Evolutionary conservation across 2,797 vertebrate genomes (phyloP).

Genomic region (Miichthys miiuy): DNA sequence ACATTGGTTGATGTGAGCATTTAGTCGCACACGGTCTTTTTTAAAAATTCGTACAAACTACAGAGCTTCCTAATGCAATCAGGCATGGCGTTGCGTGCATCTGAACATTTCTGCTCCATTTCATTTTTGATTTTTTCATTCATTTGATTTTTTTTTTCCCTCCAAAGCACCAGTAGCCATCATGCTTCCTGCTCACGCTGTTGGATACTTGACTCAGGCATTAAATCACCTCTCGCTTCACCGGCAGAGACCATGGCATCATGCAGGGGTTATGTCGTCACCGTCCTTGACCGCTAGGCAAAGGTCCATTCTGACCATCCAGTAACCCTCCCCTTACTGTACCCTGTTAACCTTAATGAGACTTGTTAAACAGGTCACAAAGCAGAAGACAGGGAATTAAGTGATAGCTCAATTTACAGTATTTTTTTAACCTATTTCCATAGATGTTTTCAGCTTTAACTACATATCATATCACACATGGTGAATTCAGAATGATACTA

Average conservation of each 20-base stretch:
- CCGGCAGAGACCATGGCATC: slow-evolving; percentile 40
- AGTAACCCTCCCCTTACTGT: neutral
- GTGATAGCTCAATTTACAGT: neutral
- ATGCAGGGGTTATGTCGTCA: slow-evolving; percentile 40
- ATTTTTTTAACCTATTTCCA: neutral
- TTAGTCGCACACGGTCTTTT: slow-evolving; percentile 13
- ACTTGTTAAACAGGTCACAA: slow-evolving; percentile 18
- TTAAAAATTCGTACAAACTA: slow-evolving; percentile 21
- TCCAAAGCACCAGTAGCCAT: slow-evolving; percentile 61
- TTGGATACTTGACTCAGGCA: slow-evolving; percentile 65
- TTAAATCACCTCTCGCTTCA: slow-evolving; percentile 68
- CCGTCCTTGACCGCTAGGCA: slow-evolving; percentile 49
- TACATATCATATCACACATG: neutral
- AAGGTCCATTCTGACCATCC: slow-evolving; percentile 21
- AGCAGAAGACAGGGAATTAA: neutral
- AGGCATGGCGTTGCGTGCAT: slow-evolving; percentile 53
- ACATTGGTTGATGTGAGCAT: slow-evolving; percentile 25
- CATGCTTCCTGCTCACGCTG: slow-evolving; percentile 57
- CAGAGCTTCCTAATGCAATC: slow-evolving; percentile 40
- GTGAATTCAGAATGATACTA: neutral
- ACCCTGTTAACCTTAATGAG: slow-evolving; percentile 11
- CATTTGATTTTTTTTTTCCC: slow-evolving; percentile 9
- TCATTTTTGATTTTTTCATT: slow-evolving; percentile 53
- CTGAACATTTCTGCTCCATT: slow-evolving; percentile 71
- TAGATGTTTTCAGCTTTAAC: neutral